Evolutionary conservation across 2,797 vertebrate genomes (phyloP), one percentile per base, ranked within the genome.

Genomic region (Peromyscus melanophrys): DNA sequence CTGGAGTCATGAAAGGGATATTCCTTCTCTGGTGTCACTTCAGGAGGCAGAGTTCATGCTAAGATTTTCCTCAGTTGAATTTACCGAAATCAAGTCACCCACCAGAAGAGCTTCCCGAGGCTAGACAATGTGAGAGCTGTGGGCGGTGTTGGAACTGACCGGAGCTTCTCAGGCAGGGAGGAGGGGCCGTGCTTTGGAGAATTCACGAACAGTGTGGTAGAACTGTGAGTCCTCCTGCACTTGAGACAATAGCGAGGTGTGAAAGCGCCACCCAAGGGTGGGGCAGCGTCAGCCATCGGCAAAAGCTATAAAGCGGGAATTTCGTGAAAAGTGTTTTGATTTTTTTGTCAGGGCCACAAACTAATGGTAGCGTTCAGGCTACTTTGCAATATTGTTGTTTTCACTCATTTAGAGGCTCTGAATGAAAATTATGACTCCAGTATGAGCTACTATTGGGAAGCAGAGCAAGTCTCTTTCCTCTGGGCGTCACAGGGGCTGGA

Each of bases 21-120:
- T 27, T 40, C 46, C 23, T 52, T 80, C 16, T 19, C 65, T 12
- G 5, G 7, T 12, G 9, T 89, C 52, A 12, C 23, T 9, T n/a
- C 71, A 37, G 2, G 89, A 82, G 25, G 55, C 40, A 73, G 13
- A 31, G 75, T 83, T 73, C 43, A 55, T 7, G 69, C 7, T 59
- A 17, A 80, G 11, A 49, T 89, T 86, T 96, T 83, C 80, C 80
- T 92, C 46, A 37, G 34, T n/a, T 43, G 37, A 19, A 31, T 92
- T 89, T 65, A 43, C 67, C 6, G 27, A 6, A 69, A 63, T 86
- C 19, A 61, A 17, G 52, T 92, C 37, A 11, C 40, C 46, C 37
- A 19, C 40, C 27, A 43, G 49, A 49, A 85, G 37, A 86, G 29
- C 13, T 67, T 92, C 43, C 40, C 14, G 29, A 71, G 55, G 55